A percentile compares a stretch with the other conserved stretches of the same genome.
Evolutionary conservation across 2,888 invertebrate genomes (phyloP).

Genomic region (Chaetogeoica ovagalla): DNA sequence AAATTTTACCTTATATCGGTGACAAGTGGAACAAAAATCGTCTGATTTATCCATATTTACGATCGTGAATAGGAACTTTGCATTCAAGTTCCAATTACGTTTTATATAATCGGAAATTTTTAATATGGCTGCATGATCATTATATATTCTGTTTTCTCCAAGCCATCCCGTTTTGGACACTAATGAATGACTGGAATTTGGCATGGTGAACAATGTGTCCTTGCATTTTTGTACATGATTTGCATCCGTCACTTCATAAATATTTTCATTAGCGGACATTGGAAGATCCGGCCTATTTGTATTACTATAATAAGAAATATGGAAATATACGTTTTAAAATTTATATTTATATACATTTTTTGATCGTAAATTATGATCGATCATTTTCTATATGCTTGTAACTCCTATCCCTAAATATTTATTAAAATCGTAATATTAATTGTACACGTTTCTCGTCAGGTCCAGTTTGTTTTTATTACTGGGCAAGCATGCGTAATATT

Average conservation of each 20-base stretch:
- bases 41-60: not conserved
- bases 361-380: no score
- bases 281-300: not conserved
- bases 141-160: not conserved
- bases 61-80: conserved; percentile 2
- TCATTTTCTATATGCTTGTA: no score
- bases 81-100: conserved; percentile 19
- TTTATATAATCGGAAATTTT: conserved; percentile 22
- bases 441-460: no score
- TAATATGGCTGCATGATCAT: not conserved
- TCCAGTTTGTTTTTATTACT: no score
- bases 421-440: no score
- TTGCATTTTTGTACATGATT: not conserved
- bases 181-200: not conserved
- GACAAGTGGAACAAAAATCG: not conserved
- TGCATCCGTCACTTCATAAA: not conserved
- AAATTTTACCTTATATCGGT: conserved; percentile 14
- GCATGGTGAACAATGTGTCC: not conserved
- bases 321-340: no score
- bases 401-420: no score
- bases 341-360: no score
- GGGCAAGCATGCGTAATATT: no score
- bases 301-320: no score
- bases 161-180: not conserved
- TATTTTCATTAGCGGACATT: not conserved